Evolutionary conservation across 1,140 invertebrate species (phyloP).

Genomic region (Caenorhabditis remanei): DNA sequence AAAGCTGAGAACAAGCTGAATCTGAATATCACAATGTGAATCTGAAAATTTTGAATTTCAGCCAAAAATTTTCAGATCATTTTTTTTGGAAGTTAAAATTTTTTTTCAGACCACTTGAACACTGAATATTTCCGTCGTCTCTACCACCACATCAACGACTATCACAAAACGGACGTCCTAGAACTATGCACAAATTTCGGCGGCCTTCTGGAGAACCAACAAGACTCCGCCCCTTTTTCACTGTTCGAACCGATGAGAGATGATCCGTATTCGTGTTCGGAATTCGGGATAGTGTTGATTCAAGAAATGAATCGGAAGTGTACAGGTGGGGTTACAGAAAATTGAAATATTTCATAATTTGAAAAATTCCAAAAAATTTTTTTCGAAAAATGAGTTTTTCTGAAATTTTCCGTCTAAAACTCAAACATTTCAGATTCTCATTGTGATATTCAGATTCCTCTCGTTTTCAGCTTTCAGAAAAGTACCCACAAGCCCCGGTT

Average conservation of each 20-base stretch:
- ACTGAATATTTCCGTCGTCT: constrained; percentile 30
- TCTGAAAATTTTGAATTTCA: too few relatives aligned
- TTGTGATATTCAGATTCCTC: too few relatives aligned
- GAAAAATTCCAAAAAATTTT: not conserved
- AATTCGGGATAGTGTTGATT: constrained; percentile 30
- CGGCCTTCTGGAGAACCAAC: not conserved
- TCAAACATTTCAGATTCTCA: too few relatives aligned
- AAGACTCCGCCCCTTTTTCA: constrained; percentile 35
- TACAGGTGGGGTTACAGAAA: too few relatives aligned
- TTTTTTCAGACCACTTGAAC: constrained; percentile 17
- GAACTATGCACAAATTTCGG: constrained; percentile 27
- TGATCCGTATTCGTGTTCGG: constrained; percentile 16
- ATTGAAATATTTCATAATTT: too few relatives aligned
- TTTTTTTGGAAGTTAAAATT: too few relatives aligned
- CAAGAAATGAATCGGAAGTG: constrained; percentile 33
- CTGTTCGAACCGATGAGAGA: constrained; percentile 1
- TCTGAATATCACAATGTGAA: not conserved
- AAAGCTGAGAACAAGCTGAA: not conserved
- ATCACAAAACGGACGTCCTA: not conserved
- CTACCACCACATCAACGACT: not conserved
- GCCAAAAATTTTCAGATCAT: too few relatives aligned
- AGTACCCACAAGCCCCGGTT: too few relatives aligned
- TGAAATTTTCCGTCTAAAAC: too few relatives aligned
- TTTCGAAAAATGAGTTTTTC: not conserved
- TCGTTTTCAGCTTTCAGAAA: too few relatives aligned